A percentile compares a stretch with the other conserved stretches of the same genome.
Evolutionary conservation across 2,888 invertebrate species (phyloP).

Genomic region (Gastracanthus pulcherrimus): DNA sequence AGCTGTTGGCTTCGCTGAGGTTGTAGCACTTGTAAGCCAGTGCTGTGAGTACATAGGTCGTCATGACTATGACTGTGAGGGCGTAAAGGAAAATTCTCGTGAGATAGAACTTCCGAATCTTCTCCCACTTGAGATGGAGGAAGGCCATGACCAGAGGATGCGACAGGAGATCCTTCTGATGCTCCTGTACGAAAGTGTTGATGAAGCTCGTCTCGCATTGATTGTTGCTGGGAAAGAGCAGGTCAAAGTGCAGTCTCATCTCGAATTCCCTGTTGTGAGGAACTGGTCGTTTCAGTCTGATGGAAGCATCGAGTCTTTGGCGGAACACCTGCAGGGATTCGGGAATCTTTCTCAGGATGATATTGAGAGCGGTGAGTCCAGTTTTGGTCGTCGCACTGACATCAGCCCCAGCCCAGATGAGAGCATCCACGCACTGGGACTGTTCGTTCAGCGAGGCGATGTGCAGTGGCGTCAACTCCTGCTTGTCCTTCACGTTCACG

Average conservation of each 20-base stretch:
- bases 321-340: constrained; percentile 76
- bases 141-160: constrained; percentile 79
- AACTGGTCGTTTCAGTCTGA: constrained; percentile 71
- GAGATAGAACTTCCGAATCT: constrained; percentile 78
- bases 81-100: constrained; percentile 72
- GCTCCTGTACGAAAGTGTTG: constrained; percentile 77
- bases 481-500: constrained; percentile 74
- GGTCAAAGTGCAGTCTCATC: constrained; percentile 74
- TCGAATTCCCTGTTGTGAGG: constrained; percentile 74
- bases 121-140: constrained; percentile 78
- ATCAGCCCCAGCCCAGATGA: constrained; percentile 78
- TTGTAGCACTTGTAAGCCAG: constrained; percentile 74
- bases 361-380: constrained; percentile 76
- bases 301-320: constrained; percentile 75
- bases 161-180: constrained; percentile 76
- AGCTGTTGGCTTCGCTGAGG: constrained; percentile 64
- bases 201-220: constrained; percentile 77
- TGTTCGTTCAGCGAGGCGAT: constrained; percentile 78
- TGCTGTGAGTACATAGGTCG: constrained; percentile 73
- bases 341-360: constrained; percentile 77
- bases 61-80: constrained; percentile 73
- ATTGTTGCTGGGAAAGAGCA: constrained; percentile 73
- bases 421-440: constrained; percentile 75
- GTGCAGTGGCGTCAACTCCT: constrained; percentile 77
- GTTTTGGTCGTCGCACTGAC: constrained; percentile 77